Base-by-base conservation (phyloP, 2,113 vertebrate genomes). In the Murina feae region DNA sequence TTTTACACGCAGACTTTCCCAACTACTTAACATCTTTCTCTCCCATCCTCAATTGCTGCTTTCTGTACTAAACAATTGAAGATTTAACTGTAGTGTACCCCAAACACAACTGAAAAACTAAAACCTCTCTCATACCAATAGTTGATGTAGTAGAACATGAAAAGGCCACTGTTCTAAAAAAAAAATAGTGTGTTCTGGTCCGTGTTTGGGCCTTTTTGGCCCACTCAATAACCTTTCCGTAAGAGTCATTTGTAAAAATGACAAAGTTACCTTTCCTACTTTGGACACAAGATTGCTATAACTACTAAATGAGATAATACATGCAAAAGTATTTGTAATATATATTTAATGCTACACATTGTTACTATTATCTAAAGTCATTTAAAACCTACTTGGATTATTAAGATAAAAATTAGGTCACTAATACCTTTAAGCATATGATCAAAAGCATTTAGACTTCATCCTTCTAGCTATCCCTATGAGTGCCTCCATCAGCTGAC, bases 341-440 rank as follows among this genome's bases (percentile, higher is more conserved):
- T 4, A 66, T 37, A 84, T 37, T 83, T 92, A 68, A 75, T 76
- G 35, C 17, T 88, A n/a, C 49, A 30, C 10, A 65, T 79, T 88
- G 35, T 81, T 72, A 82, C 7, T 68, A 11, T 79, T 84, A 80
- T 58, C 39, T 91, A 80, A 12, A 95, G 37, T 90, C 17, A 72
- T 39, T 90, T 71, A 42, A 68, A 90, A 90, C 7, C 30, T 86
- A 81, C 14, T 25, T 86, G 21, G 9, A 35, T 89, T 68, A 42
- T 44, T 92, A 88, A 93, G 86, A 75, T 92, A 87, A 93, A 91
- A 76, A 37, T 83, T 83, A 74, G 6, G 35, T 86, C 65, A 53
- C 37, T 51, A 20, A 44, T 9, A 69, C 23, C 39, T 76, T 74
- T n/a, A 86, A 81, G 14, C 42, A 86, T 63, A 72, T 76, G 58